Base-by-base conservation (phyloP, 53 echinoderm and acorn worm genomes). In the Temnopleurus reevesii region DNA sequence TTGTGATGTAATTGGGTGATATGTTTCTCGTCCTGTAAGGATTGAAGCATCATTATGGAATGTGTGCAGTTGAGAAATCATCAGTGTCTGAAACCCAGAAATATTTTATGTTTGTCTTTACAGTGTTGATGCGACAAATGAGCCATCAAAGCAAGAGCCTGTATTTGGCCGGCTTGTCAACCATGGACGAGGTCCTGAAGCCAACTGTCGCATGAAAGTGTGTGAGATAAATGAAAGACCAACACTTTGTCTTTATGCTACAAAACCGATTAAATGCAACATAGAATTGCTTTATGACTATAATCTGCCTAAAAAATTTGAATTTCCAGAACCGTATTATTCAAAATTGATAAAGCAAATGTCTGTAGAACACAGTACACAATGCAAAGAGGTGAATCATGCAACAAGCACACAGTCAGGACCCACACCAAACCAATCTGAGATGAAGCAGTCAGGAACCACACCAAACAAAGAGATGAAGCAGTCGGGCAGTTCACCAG, bases 191-290 rank as follows among this genome's bases (percentile, higher is more conserved):
- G 44, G 60, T 19, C 45, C 41, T 41, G 83, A 45, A 60, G 36
- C 90, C 36, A 90, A 90, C 41, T 90, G 90, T 82, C 83, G 82
- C 33, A 59, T 90, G 84, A 90, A 84, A 36, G 60, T 90, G 0
- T 46, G 60, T 21, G 83, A 5, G 84, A 82, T 90, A 35, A 53
- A 60, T 1, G 64, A 64, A 45, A 19, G 64, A 84, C 90, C 84
- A 30, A 90, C 47, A 82, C 90, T 90, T 3, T 90, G 90, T 63
- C 90, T 90, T 18, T 90, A 60, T 90, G 84, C 90, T 1, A 59
- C 82, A 3, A 34, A 90, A 55, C 19, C 17, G 23, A 53, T 90
- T 19, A 18, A 77, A 58, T 15, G 21, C 9, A 45, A 41, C 18
- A 90, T 81, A 0, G 90, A 90, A 55, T 26, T 90, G 28, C 53